phyloP scores from a whole-genome alignment of 2,113 vertebrate genomes.

The Morone saxatilis region DNA sequence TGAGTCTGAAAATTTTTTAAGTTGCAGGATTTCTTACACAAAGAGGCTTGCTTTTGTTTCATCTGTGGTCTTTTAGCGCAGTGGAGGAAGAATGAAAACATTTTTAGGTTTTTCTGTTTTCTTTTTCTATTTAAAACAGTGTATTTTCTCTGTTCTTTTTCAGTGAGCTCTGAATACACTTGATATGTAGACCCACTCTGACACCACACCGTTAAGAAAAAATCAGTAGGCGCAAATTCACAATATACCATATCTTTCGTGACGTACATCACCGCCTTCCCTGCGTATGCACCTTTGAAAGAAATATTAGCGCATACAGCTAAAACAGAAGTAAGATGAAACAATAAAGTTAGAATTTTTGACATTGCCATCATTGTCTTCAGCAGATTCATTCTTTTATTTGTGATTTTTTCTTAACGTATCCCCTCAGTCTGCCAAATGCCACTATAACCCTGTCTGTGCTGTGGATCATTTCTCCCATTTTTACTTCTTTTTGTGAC shows the following conservation, averaged over 20 bases:
- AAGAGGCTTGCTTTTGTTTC: slow-evolving; percentile 30
- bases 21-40: slow-evolving; percentile 13
- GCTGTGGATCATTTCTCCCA: slow-evolving; percentile 26
- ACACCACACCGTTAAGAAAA: slow-evolving; percentile 2
- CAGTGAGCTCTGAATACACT: not conserved
- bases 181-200: not conserved
- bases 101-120: not conserved
- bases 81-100: slow-evolving; percentile 2
- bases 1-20: slow-evolving; percentile 18
- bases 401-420: not conserved
- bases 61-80: not conserved
- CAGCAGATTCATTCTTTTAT: not conserved
- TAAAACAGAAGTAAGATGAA: not conserved
- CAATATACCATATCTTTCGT: not conserved
- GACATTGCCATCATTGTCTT: not conserved
- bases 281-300: slow-evolving; percentile 9
- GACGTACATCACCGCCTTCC: slow-evolving; percentile 3
- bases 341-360: not conserved
- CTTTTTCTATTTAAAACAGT: not conserved
- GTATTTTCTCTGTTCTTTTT: not conserved
- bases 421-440: slow-evolving; percentile 48
- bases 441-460: not conserved
- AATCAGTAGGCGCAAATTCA: slow-evolving; percentile 1
- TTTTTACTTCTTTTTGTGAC: slow-evolving; percentile 25
- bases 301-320: not conserved